Evolutionary conservation across 2,113 vertebrate genomes (phyloP), one percentile per base, ranked within the genome.

Genomic region (Odocoileus hemionus): DNA sequence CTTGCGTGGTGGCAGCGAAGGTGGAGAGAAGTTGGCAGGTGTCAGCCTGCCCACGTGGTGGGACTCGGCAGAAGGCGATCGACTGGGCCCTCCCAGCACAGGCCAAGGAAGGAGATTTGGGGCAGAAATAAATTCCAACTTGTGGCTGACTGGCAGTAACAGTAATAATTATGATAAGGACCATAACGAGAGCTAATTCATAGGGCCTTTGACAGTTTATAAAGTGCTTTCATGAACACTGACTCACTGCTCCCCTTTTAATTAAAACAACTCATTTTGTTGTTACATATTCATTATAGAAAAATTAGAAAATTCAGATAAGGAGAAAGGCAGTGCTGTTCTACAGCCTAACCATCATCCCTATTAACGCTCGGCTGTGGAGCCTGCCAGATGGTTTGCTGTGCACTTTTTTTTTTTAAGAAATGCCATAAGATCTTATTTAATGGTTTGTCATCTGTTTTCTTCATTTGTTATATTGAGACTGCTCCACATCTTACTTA

Each of bases 191-290:
- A 91, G 67, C 57, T 90, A 39, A 90, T 87, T 45, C 54, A 80
- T 19, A 36, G 82, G 9, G 23, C 36, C 5, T 78, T 3, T 84
- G 82, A 91, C 45, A 25, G 86, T 52, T 70, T 88, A 28, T 82
- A 80, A 70, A 96, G 58, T 52, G 80, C 33, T 52, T 57, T 91
- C 86, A 36, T 0, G 33, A 91, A 85, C 33, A 43, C 3, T 85
- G 95, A 85, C 86, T 95, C 96, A 78, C 45, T 15, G 50, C 83
- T 64, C 52, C 57, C 7, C 61, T 87, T 94, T 79, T 87, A 93
- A 93, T 85, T 94, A 96, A 94, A 94, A 94, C 55, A 58, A 60
- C 74, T 93, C 89, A 60, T 84, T 96, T 88, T 55, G 79, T 45
- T 95, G 83, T 97, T 93, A 87, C 5, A 79, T 58, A 52, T 89